Evolutionary conservation across 2,888 invertebrate species (phyloP).

Genomic region (Apeira syringaria): DNA sequence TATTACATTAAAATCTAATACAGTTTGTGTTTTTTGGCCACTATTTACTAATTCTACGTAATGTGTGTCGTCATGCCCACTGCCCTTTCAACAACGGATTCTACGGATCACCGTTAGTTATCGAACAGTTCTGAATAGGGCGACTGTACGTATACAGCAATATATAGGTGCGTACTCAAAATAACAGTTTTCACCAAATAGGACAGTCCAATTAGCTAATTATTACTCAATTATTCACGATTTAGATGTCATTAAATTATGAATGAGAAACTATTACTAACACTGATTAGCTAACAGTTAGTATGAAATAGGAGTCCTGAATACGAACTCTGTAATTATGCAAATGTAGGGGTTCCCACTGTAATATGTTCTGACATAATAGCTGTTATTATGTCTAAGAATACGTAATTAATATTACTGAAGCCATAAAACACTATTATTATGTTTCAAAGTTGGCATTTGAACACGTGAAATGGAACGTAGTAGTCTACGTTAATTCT

Average conservation of each 20-base stretch:
- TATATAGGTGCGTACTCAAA: no score
- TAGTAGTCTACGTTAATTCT: no score
- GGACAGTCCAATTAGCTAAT: no score
- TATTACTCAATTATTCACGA: background rate
- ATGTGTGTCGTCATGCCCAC: no score
- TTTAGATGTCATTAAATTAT: background rate
- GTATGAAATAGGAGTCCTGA: background rate
- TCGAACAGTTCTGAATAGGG: no score
- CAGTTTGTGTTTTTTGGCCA: no score
- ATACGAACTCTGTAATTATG: slow-evolving; percentile 15
- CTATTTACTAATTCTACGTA: no score
- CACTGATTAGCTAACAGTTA: slow-evolving; percentile 1
- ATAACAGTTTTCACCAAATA: no score
- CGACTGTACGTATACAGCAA: no score
- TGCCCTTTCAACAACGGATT: no score
- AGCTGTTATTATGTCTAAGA: slow-evolving; percentile 13
- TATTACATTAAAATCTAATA: no score
- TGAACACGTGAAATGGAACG: slow-evolving; percentile 3
- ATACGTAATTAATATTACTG: slow-evolving; percentile 10
- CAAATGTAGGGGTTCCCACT: slow-evolving; percentile 5
- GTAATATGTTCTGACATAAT: slow-evolving; percentile 15
- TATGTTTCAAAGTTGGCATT: slow-evolving; percentile 5
- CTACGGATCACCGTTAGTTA: no score
- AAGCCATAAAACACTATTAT: slow-evolving; percentile 12
- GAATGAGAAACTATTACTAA: background rate